Percentiles rank a stretch among this genome's conserved stretches.
Conservation (phyloP, 2,888 invertebrate genomes). For the Sesia bembeciformis region DNA sequence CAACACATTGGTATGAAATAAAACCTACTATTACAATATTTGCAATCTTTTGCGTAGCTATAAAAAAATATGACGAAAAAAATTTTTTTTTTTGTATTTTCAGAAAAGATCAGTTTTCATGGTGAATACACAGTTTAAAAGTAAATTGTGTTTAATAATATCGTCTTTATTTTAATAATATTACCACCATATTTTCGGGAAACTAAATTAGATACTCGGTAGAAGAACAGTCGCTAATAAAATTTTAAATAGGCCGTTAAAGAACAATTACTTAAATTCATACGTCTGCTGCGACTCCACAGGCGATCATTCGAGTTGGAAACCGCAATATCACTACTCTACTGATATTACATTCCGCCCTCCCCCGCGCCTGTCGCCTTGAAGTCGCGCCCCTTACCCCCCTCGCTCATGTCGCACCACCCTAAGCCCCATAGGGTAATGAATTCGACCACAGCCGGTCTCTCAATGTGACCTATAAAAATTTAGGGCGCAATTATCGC, state of each 20-base stretch:
- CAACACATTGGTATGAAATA: no score
- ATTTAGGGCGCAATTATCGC: constrained; percentile 51
- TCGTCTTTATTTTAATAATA: no score
- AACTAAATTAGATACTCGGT: no score
- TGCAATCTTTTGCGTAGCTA: no score
- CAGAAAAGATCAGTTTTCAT: no score
- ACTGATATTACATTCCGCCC: constrained; percentile 60
- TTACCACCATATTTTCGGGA: no score
- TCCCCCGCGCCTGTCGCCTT: constrained; percentile 44
- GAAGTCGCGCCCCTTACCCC: constrained; percentile 39
- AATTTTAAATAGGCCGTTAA: neutral
- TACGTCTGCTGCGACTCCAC: constrained; percentile 23
- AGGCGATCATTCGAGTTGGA: constrained; percentile 47
- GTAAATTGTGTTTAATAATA: no score
- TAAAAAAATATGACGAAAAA: no score
- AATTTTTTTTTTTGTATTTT: no score
- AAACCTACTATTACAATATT: no score
- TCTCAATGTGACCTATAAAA: constrained; percentile 62
- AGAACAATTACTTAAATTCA: neutral
- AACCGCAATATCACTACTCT: constrained; percentile 66
- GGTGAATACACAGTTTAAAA: no score
- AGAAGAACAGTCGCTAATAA: neutral
- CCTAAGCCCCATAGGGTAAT: constrained; percentile 55
- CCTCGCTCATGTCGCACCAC: constrained; percentile 19
- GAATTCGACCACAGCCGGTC: constrained; percentile 38